Conservation (phyloP, 2,888 invertebrate species). For the Stenodera caucasica region DNA sequence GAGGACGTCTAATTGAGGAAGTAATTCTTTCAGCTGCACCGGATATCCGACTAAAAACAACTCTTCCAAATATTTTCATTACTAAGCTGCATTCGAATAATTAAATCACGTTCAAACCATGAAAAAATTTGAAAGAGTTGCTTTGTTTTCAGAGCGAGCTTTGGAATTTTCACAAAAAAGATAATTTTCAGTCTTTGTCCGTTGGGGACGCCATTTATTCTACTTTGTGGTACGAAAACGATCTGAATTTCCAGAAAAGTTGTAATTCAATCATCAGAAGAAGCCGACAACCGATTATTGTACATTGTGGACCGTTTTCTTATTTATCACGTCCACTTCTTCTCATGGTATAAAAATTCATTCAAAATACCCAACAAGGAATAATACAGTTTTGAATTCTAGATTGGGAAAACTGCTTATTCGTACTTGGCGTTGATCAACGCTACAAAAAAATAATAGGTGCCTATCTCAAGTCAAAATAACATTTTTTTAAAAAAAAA, state of each 20-base stretch:
- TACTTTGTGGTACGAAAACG: background rate
- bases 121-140: no score
- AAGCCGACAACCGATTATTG: background rate
- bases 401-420: background rate
- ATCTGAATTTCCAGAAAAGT: background rate
- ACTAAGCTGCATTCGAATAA: no score
- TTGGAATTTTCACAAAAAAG: no score
- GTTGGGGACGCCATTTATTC: background rate
- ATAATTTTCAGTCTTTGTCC: background rate
- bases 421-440: background rate
- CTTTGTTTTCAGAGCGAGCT: no score
- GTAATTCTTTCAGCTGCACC: background rate
- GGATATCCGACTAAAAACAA: no score
- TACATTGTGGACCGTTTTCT: background rate
- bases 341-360: background rate
- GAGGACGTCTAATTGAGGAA: background rate
- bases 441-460: no score
- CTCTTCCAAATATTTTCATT: no score
- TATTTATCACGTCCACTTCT: background rate
- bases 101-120: no score
- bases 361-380: no score
- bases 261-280: background rate
- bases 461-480: no score
- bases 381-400: no score
- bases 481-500: no score